phyloP scores from a whole-genome alignment of 1,140 invertebrate species.

The Drosophila navojoa region DNA sequence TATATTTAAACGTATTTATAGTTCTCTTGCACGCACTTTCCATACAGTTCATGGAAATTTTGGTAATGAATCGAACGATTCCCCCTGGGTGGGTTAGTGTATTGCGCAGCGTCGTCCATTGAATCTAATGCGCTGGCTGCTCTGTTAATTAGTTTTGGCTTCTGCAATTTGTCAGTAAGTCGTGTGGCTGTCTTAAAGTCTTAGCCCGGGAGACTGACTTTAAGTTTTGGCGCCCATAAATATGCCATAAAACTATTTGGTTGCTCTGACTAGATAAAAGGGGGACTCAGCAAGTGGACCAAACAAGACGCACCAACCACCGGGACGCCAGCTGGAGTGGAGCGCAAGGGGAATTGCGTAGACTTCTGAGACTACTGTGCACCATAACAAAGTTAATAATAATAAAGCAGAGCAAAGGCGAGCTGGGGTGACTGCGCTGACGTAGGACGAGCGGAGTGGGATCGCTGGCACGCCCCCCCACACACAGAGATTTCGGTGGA shows the following conservation, averaged over 20 bases:
- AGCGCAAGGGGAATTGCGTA: slow-evolving; percentile 20
- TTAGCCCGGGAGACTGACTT: slow-evolving; percentile 66
- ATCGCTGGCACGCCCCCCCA: slow-evolving; percentile 9
- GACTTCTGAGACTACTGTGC: slow-evolving; percentile 60
- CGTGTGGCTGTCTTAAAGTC: slow-evolving; percentile 70
- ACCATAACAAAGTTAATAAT: slow-evolving; percentile 81
- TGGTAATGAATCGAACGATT: background rate
- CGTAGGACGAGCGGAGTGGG: slow-evolving; percentile 4
- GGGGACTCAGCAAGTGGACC: slow-evolving; percentile 52
- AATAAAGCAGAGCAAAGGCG: slow-evolving; percentile 56
- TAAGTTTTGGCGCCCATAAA: slow-evolving; percentile 80
- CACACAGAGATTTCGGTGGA: slow-evolving; percentile 18
- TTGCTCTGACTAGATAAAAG: slow-evolving; percentile 70
- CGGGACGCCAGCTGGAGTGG: background rate
- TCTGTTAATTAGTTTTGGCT: slow-evolving; percentile 73
- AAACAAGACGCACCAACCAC: slow-evolving; percentile 36
- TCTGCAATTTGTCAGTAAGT: slow-evolving; percentile 69
- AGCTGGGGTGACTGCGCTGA: slow-evolving; percentile 5
- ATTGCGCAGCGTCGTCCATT: slow-evolving; percentile 13
- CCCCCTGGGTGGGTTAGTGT: slow-evolving; percentile 1
- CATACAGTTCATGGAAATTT: background rate
- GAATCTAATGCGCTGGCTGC: slow-evolving; percentile 50
- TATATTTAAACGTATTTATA: background rate
- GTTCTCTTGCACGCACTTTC: background rate
- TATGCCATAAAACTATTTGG: slow-evolving; percentile 81